A percentile compares a stretch with the other conserved stretches of the same genome.
Evolutionary conservation across 2,113 vertebrate species (phyloP).

Genomic region (Amblyornis subalaris): DNA sequence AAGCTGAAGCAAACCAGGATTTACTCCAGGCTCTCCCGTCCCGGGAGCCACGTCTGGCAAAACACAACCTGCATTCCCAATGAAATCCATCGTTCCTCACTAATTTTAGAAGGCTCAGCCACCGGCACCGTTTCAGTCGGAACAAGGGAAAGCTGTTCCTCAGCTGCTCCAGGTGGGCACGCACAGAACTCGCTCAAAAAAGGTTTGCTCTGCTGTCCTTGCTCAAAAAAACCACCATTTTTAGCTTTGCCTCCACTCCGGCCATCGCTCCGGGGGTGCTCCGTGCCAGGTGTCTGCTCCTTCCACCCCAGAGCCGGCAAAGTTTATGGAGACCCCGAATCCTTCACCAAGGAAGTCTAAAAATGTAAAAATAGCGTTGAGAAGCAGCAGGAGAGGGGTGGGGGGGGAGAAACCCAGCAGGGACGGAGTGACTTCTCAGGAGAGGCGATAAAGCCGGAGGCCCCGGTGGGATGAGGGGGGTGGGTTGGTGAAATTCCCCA

Average conservation of each 20-base stretch:
- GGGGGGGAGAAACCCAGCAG: background rate
- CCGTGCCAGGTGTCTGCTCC: background rate
- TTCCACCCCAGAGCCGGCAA: constrained; percentile 23
- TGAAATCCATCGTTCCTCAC: rapidly evolving
- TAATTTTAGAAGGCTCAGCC: background rate
- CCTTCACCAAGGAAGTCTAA: background rate
- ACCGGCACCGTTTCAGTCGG: background rate
- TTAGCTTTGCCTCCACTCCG: background rate
- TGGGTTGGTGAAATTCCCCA: background rate
- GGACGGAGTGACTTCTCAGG: background rate
- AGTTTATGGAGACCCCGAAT: background rate
- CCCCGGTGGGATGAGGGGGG: background rate
- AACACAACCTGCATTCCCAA: background rate
- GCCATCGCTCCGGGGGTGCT: background rate
- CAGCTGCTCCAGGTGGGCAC: background rate
- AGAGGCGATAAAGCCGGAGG: background rate
- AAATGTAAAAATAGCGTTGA: constrained; percentile 7
- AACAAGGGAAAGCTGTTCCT: background rate
- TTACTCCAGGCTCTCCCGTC: background rate
- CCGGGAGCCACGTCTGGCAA: background rate
- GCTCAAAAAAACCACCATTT: background rate
- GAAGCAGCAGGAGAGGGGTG: background rate
- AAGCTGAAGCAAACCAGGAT: background rate
- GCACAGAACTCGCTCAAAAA: background rate
- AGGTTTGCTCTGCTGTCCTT: constrained; percentile 13